Base-by-base conservation (phyloP, 2,888 invertebrate species). In the Hirudinaria manillensis region DNA sequence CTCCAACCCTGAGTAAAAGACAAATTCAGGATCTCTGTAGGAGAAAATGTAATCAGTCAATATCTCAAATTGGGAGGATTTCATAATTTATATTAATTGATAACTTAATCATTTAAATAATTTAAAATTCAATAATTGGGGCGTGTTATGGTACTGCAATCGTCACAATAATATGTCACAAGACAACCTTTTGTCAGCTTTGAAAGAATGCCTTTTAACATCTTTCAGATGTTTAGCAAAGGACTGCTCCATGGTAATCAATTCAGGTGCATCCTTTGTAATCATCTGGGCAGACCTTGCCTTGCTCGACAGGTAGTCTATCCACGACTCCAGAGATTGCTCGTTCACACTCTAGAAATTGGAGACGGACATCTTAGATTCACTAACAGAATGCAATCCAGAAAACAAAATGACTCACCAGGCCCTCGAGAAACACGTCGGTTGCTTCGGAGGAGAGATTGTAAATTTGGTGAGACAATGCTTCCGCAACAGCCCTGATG, bases 1-100 rank as follows among this genome's bases (percentile, higher is more conserved):
- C 79, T 89, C 89, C 0, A 92, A 90, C 61, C 91, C 90, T 80
- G 92, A 91, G 84, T 95, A 97, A 80, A 97, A 91, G 81, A 92
- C 90, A 86, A 92, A 93, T 83, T 97, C 96, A 0, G 96, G 95
- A 84, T 97, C 97, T 29, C 94, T 86, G 81, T 13, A 82, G 16
- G 2, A 27, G 61, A 19, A 4, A 61, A 61, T 10, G n/a, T n/a
- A 10, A 45, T 45, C 16, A 45, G 16, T 45, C 45, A 45, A 1
- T 16, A 45, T 4, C 36, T 36, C 10, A 3, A 36, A 45, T 45
- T 45, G 16, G 13, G 16, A 45, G 1, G 45, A 45, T 1, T 6
- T 45, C 16, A 16, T 10, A 36, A 10, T 36, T 36, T 36, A n/a
- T n/a, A n/a, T n/a, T n/a, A n/a, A n/a, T n/a, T n/a, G n/a, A n/a